Percentiles rank a stretch among this genome's conserved stretches.
Conservation (phyloP, 92 coral and sea anemone genomes). For the Anthopleura xanthogrammica region DNA sequence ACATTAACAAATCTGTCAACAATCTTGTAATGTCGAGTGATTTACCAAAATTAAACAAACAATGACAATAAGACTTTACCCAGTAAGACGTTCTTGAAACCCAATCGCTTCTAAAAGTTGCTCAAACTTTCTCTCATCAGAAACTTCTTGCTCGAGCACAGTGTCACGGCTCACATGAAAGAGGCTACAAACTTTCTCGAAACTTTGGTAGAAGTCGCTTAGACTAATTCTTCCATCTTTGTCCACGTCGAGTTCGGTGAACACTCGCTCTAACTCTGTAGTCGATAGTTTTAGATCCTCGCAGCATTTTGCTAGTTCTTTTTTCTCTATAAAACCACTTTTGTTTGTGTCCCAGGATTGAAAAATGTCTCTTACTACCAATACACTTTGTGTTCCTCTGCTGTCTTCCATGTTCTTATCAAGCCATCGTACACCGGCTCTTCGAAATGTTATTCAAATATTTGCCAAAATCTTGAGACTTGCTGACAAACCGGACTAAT, state of each 20-base stretch:
- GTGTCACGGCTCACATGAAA: conserved; percentile 56
- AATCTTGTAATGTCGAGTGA: background rate
- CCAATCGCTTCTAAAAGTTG: conserved; percentile 77
- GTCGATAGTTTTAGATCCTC: conserved; percentile 66
- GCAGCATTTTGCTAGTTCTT: conserved; percentile 74
- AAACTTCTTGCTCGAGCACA: conserved; percentile 30
- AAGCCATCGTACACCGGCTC: background rate
- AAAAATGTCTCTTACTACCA: conserved; percentile 59
- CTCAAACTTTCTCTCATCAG: conserved; percentile 66
- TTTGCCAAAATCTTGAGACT: background rate
- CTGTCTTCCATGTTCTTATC: background rate
- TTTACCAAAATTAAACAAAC: background rate
- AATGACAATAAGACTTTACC: conserved; percentile 40
- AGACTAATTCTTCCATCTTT: conserved; percentile 80
- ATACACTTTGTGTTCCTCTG: conserved; percentile 27
- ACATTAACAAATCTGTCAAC: background rate
- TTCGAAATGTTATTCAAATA: background rate
- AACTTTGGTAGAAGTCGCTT: conserved; percentile 73
- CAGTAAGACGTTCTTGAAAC: conserved; percentile 65
- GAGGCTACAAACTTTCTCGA: conserved; percentile 66
- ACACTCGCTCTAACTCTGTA: conserved; percentile 60
- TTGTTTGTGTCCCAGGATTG: conserved; percentile 70
- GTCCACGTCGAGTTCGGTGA: conserved; percentile 83
- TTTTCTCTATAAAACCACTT: conserved; percentile 78
- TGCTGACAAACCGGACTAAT: background rate